These are phyloP conservation scores for Clusia tigrina DNA, from an alignment of 2,888 invertebrate species.

Conservation along the genomic window DNA sequence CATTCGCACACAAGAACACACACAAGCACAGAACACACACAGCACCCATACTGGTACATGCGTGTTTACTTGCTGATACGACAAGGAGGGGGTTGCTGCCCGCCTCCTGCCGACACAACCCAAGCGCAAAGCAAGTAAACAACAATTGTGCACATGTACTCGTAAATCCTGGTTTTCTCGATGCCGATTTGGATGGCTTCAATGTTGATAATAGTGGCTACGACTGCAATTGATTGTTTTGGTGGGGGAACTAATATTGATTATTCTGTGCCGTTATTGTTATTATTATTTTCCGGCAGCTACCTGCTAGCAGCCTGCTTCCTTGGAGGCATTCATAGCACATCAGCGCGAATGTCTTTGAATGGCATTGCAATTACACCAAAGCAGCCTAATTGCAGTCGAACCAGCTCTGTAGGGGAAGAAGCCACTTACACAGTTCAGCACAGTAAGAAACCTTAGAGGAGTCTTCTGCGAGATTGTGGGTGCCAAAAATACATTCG, in stretches of 20 bases:
- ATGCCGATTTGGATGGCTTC: constrained; percentile 48
- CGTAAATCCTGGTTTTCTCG: constrained; percentile 56
- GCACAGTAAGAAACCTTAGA: too few relatives aligned
- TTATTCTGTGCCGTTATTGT: too few relatives aligned
- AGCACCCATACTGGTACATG: too few relatives aligned
- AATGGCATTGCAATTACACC: too few relatives aligned
- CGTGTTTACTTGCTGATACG: background rate
- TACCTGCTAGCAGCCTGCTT: too few relatives aligned
- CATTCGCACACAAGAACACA: constrained; percentile 48
- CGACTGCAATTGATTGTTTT: constrained; percentile 53
- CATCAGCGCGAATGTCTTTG: too few relatives aligned
- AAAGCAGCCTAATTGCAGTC: too few relatives aligned
- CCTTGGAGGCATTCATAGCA: too few relatives aligned
- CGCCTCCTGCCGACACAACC: background rate
- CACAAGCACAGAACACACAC: constrained; percentile 29
- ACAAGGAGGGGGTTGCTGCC: background rate
- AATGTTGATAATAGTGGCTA: constrained; percentile 22
- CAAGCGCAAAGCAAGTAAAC: constrained; percentile 24
- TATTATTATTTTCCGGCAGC: background rate
- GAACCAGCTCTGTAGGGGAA: too few relatives aligned
- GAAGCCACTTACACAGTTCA: too few relatives aligned
- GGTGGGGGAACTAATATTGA: constrained; percentile 49
- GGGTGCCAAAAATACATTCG: too few relatives aligned
- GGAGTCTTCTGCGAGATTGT: too few relatives aligned
- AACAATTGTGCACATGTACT: constrained; percentile 52